Evolutionary conservation across 1,140 invertebrate genomes (phyloP).

Genomic region (Physella acuta): DNA sequence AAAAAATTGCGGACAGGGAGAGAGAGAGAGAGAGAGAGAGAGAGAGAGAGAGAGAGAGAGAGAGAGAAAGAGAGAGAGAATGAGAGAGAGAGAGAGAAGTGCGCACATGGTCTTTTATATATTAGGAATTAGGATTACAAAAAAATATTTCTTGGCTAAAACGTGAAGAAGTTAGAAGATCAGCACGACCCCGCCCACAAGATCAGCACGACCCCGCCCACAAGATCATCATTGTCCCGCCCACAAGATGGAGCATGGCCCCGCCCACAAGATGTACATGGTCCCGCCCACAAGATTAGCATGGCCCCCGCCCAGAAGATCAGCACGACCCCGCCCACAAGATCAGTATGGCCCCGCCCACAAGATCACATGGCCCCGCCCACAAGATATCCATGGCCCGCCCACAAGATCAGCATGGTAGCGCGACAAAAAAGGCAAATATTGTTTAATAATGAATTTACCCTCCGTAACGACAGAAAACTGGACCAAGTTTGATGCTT

Average conservation of each 20-base stretch:
- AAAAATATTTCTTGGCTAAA: too few relatives aligned
- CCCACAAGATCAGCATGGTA: too few relatives aligned
- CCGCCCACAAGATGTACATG: background rate
- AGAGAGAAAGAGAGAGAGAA: background rate
- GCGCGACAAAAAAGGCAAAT: too few relatives aligned
- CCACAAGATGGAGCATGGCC: background rate
- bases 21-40: background rate
- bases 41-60: background rate
- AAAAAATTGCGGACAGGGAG: too few relatives aligned
- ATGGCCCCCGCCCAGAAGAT: background rate
- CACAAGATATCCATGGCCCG: too few relatives aligned
- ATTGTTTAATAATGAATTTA: too few relatives aligned
- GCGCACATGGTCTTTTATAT: too few relatives aligned
- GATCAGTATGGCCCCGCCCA: background rate
- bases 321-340: background rate
- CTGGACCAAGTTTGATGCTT: too few relatives aligned
- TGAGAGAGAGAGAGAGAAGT: background rate
- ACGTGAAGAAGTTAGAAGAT: background rate
- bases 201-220: background rate
- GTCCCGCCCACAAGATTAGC: background rate
- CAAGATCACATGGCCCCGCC: too few relatives aligned
- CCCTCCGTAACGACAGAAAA: too few relatives aligned
- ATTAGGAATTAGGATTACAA: too few relatives aligned
- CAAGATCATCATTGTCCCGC: background rate
- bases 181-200: background rate